Conservation (phyloP, 53 echinoderm and acorn worm species). For the Holothuria leucospilota region DNA sequence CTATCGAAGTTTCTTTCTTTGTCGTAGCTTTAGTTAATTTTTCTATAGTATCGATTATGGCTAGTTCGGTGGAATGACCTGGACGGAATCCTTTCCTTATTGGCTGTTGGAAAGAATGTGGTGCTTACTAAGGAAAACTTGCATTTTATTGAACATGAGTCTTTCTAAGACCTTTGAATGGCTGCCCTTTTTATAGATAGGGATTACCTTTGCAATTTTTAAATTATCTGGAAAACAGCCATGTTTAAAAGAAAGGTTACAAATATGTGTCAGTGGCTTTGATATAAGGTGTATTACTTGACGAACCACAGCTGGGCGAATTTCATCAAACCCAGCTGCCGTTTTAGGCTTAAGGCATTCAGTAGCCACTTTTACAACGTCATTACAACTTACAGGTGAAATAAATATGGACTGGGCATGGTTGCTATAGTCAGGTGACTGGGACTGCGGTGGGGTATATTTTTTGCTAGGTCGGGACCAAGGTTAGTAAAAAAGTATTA, state of each 20-base stretch:
- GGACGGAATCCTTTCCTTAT: neutral
- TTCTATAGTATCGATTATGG: neutral
- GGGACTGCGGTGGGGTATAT: neutral
- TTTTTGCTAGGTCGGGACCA: neutral
- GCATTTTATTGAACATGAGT: too few relatives aligned
- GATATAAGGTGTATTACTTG: neutral
- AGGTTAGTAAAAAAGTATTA: too few relatives aligned
- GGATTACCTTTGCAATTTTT: too few relatives aligned
- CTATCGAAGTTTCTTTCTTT: too few relatives aligned
- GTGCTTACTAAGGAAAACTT: neutral
- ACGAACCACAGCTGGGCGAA: neutral
- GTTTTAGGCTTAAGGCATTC: neutral
- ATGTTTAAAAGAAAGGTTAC: neutral
- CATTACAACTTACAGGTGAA: neutral
- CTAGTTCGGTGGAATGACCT: constrained; percentile 7
- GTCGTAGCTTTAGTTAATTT: too few relatives aligned
- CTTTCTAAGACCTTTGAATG: neutral
- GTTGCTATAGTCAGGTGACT: neutral
- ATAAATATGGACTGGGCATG: neutral
- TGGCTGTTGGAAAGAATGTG: constrained; percentile 9
- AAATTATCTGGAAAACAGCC: neutral
- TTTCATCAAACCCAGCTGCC: neutral
- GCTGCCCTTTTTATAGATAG: too few relatives aligned
- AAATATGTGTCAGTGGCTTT: constrained; percentile 15
- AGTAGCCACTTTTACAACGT: neutral